Percentiles rank a stretch among this genome's conserved stretches.
Evolutionary conservation across 2,797 vertebrate species (phyloP).

Genomic region (Pempheris klunzingeri): DNA sequence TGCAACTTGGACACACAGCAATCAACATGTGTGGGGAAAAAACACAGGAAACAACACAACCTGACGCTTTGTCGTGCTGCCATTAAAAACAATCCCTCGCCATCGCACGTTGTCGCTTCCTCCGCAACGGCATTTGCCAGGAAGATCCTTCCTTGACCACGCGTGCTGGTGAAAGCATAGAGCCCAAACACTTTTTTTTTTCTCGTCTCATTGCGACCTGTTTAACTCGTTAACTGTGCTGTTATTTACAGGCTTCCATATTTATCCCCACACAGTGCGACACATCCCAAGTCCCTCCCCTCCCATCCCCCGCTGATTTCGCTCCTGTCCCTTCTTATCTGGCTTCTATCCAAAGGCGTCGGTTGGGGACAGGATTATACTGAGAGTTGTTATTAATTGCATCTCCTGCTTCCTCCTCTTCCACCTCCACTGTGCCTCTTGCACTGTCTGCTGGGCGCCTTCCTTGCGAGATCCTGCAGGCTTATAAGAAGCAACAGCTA

Average conservation of each 20-base stretch:
- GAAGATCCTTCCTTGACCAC: constrained; percentile 36
- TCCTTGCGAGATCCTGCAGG: constrained; percentile 55
- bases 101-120: constrained; percentile 28
- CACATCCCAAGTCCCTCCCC: constrained; percentile 47
- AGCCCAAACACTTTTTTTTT: constrained; percentile 30
- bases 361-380: constrained; percentile 77
- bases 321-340: constrained; percentile 75
- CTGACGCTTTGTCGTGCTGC: not conserved
- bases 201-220: constrained; percentile 49
- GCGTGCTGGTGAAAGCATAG: constrained; percentile 13
- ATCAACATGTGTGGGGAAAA: not conserved
- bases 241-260: constrained; percentile 71
- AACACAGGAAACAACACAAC: not conserved
- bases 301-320: constrained; percentile 50
- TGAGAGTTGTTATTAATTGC: constrained; percentile 80
- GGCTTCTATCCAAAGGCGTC: constrained; percentile 72
- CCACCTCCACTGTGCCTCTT: constrained; percentile 61
- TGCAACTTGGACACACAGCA: constrained; percentile 24
- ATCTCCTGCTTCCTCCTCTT: constrained; percentile 67
- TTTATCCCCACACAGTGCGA: constrained; percentile 55
- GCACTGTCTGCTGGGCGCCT: constrained; percentile 58
- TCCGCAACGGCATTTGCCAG: not conserved
- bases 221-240: constrained; percentile 55
- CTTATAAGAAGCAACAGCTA: constrained; percentile 49
- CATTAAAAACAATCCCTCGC: constrained; percentile 31